Percentiles rank a stretch among this genome's conserved stretches.
phyloP scores from a whole-genome alignment of 2,797 vertebrate genomes.

The Pteropus rufus region DNA sequence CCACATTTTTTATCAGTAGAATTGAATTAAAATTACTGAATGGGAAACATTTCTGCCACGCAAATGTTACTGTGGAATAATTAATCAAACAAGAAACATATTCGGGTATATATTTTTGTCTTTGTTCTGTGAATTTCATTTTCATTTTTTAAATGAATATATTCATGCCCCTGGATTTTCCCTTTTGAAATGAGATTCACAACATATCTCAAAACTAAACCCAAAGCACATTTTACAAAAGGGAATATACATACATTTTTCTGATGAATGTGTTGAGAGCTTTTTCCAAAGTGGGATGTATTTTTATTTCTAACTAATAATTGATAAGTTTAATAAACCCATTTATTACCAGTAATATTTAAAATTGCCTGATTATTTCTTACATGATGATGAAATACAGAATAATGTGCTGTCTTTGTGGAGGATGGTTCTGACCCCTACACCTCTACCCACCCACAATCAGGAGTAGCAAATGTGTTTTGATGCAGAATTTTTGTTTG shows the following conservation, averaged over 20 bases:
- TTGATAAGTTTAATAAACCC: neutral
- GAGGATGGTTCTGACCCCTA: neutral
- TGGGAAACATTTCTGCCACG: conserved; percentile 41
- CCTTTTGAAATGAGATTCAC: conserved; percentile 4
- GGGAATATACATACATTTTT: conserved; percentile 29
- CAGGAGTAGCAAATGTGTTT: neutral
- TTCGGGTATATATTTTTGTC: conserved; percentile 36
- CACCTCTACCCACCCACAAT: neutral
- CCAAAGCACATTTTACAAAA: neutral
- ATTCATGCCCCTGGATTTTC: neutral
- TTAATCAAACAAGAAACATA: conserved; percentile 51
- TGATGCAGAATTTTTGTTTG: neutral
- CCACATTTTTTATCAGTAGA: conserved; percentile 51
- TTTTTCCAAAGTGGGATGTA: conserved; percentile 20
- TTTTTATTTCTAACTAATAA: conserved; percentile 14
- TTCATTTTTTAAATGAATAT: conserved; percentile 49
- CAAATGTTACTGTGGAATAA: conserved; percentile 54
- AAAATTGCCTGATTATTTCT: neutral
- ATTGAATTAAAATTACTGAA: conserved; percentile 63
- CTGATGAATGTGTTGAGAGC: neutral
- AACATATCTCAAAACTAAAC: conserved; percentile 7
- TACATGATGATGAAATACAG: neutral
- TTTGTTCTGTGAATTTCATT: conserved; percentile 52
- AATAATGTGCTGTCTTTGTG: neutral
- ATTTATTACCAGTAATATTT: neutral